Evolutionary conservation across 2,888 invertebrate species (phyloP).

Genomic region (Criorhina ranunculi): DNA sequence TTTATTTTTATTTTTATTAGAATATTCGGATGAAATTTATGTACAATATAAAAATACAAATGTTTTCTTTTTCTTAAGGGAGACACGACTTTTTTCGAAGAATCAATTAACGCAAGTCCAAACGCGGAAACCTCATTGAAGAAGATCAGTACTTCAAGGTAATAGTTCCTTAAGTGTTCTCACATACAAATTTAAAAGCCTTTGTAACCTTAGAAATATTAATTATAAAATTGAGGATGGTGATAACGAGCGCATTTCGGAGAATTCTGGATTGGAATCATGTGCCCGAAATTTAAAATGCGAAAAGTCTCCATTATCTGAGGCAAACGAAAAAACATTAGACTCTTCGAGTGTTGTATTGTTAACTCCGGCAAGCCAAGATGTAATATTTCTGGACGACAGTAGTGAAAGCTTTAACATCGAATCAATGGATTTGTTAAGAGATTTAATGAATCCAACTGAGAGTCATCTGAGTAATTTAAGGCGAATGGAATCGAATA

Average conservation of each 20-base stretch:
- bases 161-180: slow-evolving; percentile 79
- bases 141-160: slow-evolving; percentile 77
- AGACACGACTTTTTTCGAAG: slow-evolving; percentile 78
- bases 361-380: slow-evolving; percentile 81
- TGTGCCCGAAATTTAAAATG: background rate
- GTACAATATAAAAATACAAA: no score
- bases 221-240: slow-evolving; percentile 18
- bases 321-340: background rate
- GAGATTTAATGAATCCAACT: slow-evolving; percentile 74
- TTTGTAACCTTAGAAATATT: slow-evolving; percentile 19
- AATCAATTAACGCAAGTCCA: slow-evolving; percentile 81
- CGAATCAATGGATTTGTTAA: slow-evolving; percentile 80
- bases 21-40: background rate
- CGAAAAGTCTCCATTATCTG: background rate
- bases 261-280: slow-evolving; percentile 17
- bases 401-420: slow-evolving; percentile 76
- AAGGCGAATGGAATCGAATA: slow-evolving; percentile 78
- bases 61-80: slow-evolving; percentile 38
- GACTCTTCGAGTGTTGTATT: slow-evolving; percentile 80
- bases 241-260: slow-evolving; percentile 8
- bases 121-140: slow-evolving; percentile 77
- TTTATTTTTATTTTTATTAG: background rate
- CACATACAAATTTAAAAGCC: background rate
- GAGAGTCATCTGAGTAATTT: slow-evolving; percentile 77
- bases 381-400: slow-evolving; percentile 82